Base-by-base conservation (phyloP, 2,888 invertebrate species). In the Geophilus truncorum region DNA sequence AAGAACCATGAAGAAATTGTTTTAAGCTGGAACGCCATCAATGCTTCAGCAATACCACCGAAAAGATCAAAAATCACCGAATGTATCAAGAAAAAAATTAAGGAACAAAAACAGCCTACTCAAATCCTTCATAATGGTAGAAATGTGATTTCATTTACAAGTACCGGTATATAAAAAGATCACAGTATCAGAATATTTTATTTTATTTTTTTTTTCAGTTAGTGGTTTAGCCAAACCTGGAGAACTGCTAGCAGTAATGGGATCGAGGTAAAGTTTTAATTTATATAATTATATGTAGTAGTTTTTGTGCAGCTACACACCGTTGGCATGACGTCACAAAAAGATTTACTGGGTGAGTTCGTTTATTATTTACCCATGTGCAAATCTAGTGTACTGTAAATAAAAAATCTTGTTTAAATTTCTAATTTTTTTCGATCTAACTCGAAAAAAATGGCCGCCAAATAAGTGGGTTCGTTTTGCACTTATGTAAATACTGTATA, bases 221-320 rank as follows among this genome's bases (percentile, higher is more conserved):
- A 70, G 12, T 28, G 70, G 70, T 15, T 25, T 70, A 28, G 70
- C 70, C 1, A 70, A 70, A 70, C 94, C 95, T 0, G 95, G 96
- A 0, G 95, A 96, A 86, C 87, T 96, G 30, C 88, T 96, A 76
- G 95, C 95, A 0, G 92, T 96, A 77, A 92, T 96, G 91, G 96
- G 96, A 0, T 84, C 86, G 30, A 82, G 82, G 82, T 82, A 75
- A 76, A n/a, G n/a, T n/a, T n/a, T n/a, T n/a, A n/a, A n/a, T 78
- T 6, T 28, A 28, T 3, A 9, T 45, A 4, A 45, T 4, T 18
- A 12, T n/a, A 3, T 12, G 3, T 28, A 9, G 6, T n/a, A 10
- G 10, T 3, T 21, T 32, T 28, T 28, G 32, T 34, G n/a, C n/a
- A n/a, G n/a, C n/a, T n/a, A n/a, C n/a, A n/a, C n/a, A n/a, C n/a